Conservation (phyloP, 1,140 invertebrate species). For the Ostrea edulis region DNA sequence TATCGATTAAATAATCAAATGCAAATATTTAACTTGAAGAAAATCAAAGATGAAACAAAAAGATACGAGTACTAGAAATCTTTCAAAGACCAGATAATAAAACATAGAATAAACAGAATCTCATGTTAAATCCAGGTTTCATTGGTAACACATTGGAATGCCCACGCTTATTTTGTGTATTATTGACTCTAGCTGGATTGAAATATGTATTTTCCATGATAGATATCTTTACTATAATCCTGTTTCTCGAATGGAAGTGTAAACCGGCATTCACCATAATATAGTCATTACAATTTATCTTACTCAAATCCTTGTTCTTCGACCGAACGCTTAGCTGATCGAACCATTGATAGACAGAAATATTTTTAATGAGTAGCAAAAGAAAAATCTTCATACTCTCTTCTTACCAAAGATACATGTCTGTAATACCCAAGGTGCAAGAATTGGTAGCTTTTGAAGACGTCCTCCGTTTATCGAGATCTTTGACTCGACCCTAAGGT, state of each 20-base stretch:
- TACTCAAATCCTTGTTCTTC: constrained; percentile 1
- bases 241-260: background rate
- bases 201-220: constrained; percentile 5
- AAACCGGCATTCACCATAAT: constrained; percentile 9
- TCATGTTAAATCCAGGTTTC: background rate
- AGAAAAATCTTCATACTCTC: background rate
- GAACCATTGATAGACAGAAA: constrained; percentile 27
- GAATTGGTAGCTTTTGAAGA: background rate
- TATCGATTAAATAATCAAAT: constrained; percentile 6
- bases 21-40: constrained; percentile 18
- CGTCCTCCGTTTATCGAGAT: background rate
- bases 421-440: background rate
- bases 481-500: constrained; percentile 1
- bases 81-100: constrained; percentile 22
- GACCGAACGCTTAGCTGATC: background rate
- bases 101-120: constrained; percentile 1
- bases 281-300: constrained; percentile 1
- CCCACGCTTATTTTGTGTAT: background rate
- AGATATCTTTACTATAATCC: background rate
- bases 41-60: constrained; percentile 27
- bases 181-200: background rate
- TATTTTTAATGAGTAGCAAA: constrained; percentile 18
- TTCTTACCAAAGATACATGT: background rate
- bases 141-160: background rate
- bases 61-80: background rate